These are phyloP conservation scores for Drosophila trapezifrons DNA, from an alignment of 1,140 invertebrate genomes.

Conservation along the genomic window DNA sequence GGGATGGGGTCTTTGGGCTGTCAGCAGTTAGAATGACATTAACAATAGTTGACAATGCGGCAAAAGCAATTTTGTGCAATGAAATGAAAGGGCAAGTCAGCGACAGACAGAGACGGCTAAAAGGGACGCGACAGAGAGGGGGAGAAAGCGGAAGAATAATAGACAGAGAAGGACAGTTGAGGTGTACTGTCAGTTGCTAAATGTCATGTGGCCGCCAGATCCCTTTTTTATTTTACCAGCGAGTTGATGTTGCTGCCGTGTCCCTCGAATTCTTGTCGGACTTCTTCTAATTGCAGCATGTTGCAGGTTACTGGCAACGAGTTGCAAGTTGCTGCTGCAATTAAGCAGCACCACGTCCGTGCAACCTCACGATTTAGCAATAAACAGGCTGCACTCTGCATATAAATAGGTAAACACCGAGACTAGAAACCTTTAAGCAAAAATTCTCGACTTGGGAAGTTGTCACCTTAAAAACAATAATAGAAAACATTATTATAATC, in stretches of 20 bases:
- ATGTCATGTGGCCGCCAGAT: conserved; percentile 62
- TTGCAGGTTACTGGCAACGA: conserved; percentile 22
- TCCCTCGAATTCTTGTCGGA: conserved; percentile 49
- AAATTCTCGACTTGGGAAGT: no score
- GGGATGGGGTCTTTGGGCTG: conserved; percentile 36
- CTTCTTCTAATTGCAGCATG: conserved; percentile 68
- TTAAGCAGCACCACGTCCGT: conserved; percentile 69
- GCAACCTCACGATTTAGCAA: conserved; percentile 55
- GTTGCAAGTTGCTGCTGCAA: conserved; percentile 44
- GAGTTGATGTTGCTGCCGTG: conserved; percentile 10
- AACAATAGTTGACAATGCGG: conserved; percentile 80
- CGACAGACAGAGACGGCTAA: conserved; percentile 16
- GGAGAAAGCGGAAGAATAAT: conserved; percentile 3
- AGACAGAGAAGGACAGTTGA: conserved; percentile 20
- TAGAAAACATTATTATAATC: no score
- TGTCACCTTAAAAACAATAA: not conserved
- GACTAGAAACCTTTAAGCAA: not conserved
- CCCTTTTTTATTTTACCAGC: conserved; percentile 24
- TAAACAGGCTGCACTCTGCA: conserved; percentile 60
- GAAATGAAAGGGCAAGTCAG: conserved; percentile 62
- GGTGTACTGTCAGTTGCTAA: conserved; percentile 57
- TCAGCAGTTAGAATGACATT: conserved; percentile 74
- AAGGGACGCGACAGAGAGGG: not conserved
- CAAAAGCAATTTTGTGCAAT: conserved; percentile 79
- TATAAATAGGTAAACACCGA: conserved; percentile 33